Percentiles rank a stretch among this genome's conserved stretches.
phyloP scores from a whole-genome alignment of 2,797 vertebrate species.

The Momotus momota region DNA sequence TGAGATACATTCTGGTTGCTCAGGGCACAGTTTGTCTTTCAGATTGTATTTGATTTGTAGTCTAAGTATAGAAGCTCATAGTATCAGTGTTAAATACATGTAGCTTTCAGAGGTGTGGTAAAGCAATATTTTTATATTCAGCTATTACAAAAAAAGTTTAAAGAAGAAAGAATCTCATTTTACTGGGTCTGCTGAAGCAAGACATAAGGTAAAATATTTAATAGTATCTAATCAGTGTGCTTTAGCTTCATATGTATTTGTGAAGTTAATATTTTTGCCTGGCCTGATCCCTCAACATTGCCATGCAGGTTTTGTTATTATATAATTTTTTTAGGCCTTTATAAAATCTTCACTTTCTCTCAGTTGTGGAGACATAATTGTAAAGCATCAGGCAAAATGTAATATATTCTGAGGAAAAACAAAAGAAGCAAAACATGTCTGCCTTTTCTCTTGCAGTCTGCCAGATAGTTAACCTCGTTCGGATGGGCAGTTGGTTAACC shows the following conservation, averaged over 20 bases:
- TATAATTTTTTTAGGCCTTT: neutral
- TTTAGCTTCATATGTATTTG: neutral
- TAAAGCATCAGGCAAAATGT: neutral
- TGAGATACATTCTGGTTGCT: neutral
- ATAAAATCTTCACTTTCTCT: neutral
- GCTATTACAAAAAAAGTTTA: neutral
- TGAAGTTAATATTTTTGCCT: neutral
- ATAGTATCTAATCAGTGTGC: neutral
- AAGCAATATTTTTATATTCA: neutral
- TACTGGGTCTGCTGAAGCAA: neutral
- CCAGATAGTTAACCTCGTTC: neutral
- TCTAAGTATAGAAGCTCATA: neutral
- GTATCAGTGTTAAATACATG: neutral
- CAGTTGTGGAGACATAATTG: neutral
- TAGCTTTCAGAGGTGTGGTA: neutral
- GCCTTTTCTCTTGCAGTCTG: neutral
- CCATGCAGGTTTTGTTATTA: neutral
- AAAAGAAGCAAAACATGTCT: neutral
- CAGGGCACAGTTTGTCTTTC: neutral
- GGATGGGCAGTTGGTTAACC: no score
- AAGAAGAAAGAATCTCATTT: neutral
- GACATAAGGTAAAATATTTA: neutral
- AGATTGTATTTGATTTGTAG: neutral
- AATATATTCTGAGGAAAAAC: neutral
- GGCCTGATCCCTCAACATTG: neutral